A percentile compares a stretch with the other conserved stretches of the same genome.
Conservation (phyloP, 2,113 vertebrate species). For the Cebidichthys violaceus region DNA sequence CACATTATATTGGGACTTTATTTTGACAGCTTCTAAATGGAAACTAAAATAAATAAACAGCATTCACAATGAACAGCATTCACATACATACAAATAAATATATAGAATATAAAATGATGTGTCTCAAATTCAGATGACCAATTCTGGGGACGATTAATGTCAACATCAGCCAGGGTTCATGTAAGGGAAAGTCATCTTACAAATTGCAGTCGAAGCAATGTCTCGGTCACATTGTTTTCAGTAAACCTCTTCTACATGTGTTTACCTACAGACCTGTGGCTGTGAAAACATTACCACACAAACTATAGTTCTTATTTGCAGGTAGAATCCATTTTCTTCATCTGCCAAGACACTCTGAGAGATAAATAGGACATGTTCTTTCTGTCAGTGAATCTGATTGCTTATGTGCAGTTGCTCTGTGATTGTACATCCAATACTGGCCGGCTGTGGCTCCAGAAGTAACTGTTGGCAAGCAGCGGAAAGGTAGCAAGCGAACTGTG, state of each 20-base stretch:
- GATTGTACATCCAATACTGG: constrained; percentile 70
- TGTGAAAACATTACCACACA: constrained; percentile 28
- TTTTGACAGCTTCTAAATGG: neutral
- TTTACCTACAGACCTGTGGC: neutral
- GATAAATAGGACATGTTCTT: constrained; percentile 63
- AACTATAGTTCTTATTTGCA: constrained; percentile 58
- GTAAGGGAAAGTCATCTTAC: neutral
- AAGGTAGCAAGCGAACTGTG: constrained; percentile 67
- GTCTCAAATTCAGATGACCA: neutral
- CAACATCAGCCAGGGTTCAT: neutral
- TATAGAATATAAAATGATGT: neutral
- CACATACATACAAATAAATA: constrained; percentile 1
- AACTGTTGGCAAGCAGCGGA: constrained; percentile 46
- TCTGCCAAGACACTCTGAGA: constrained; percentile 57
- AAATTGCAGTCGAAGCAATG: constrained; percentile 3
- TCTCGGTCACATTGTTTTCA: constrained; percentile 36
- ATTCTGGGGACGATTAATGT: neutral
- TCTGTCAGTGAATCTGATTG: constrained; percentile 61
- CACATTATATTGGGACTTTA: neutral
- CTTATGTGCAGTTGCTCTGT: constrained; percentile 62
- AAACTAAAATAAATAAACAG: neutral
- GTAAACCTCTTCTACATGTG: constrained; percentile 20
- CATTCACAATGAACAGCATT: neutral
- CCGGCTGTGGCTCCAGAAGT: constrained; percentile 56
- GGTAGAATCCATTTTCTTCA: constrained; percentile 64